phyloP scores from a whole-genome alignment of 2,113 vertebrate genomes.

The Hipposideros armiger region DNA sequence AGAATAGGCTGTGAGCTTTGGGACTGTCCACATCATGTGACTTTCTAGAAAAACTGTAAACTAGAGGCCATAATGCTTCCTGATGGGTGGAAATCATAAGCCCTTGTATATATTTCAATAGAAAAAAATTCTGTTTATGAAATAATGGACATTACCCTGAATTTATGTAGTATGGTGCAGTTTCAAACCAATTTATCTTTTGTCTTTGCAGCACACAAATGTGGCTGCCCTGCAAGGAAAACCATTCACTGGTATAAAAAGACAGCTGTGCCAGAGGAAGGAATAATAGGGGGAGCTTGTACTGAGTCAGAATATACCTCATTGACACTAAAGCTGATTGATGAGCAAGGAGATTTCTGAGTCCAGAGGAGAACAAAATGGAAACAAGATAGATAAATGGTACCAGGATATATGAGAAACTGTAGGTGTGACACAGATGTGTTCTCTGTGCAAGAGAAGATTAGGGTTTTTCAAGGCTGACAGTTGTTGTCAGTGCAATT shows the following conservation, averaged over 20 bases:
- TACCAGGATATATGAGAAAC: constrained; percentile 40
- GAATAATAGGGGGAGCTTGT: constrained; percentile 12
- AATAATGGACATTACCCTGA: constrained; percentile 1
- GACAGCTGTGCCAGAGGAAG: constrained; percentile 58
- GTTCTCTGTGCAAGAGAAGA: constrained; percentile 76
- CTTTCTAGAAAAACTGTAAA: constrained; percentile 16
- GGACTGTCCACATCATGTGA: background rate
- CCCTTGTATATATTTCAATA: background rate
- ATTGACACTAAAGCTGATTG: constrained; percentile 67
- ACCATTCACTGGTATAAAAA: constrained; percentile 55
- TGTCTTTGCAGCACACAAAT: background rate
- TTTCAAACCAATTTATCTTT: constrained; percentile 44
- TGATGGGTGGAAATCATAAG: background rate
- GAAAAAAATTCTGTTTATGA: background rate
- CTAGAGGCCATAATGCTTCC: background rate
- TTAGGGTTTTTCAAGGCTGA: constrained; percentile 75
- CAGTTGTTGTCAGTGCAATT: constrained; percentile 77
- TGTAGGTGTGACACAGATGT: constrained; percentile 73
- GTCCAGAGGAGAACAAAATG: constrained; percentile 64
- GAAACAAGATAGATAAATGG: constrained; percentile 55
- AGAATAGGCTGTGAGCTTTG: background rate
- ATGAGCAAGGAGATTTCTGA: constrained; percentile 57
- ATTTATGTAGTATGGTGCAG: background rate
- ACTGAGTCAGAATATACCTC: constrained; percentile 43
- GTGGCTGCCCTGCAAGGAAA: constrained; percentile 41